Evolutionary conservation across 2,888 invertebrate species (phyloP).

Genomic region (Smittia aterrima): DNA sequence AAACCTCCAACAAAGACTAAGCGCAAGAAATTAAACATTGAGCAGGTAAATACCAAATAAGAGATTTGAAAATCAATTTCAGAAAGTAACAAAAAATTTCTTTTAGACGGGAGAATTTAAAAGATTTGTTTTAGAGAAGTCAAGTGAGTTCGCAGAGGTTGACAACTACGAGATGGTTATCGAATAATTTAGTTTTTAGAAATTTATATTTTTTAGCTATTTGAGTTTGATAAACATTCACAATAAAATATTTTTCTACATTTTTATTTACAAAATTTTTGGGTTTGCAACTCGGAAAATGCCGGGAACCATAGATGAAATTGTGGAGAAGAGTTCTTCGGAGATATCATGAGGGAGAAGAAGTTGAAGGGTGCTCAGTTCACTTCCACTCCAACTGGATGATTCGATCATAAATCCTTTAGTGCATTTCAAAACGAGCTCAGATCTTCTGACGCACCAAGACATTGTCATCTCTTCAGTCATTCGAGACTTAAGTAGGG

Average conservation of each 20-base stretch:
- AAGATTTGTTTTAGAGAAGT: background rate
- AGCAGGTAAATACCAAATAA: background rate
- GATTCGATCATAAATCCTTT: conserved; percentile 99
- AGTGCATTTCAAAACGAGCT: conserved; percentile 96
- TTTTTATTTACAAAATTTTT: conserved; percentile 63
- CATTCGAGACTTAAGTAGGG: conserved; percentile 89
- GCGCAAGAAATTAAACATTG: background rate
- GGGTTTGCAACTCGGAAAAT: conserved; percentile 96
- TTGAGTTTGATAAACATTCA: background rate
- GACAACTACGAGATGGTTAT: background rate
- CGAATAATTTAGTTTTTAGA: background rate
- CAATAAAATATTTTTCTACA: background rate
- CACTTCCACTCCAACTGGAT: conserved; percentile 88
- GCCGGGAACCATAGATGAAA: conserved; percentile 85
- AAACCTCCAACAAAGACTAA: background rate
- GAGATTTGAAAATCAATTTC: background rate
- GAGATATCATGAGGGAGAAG: conserved; percentile 82
- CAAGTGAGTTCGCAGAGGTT: background rate
- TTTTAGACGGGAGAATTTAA: conserved; percentile 13
- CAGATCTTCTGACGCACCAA: conserved; percentile 95
- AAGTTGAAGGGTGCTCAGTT: conserved; percentile 60
- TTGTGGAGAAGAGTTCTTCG: conserved; percentile 74
- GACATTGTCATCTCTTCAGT: conserved; percentile 94
- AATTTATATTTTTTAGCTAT: background rate
- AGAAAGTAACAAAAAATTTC: no score